Percentiles rank a stretch among this genome's conserved stretches.
These are phyloP conservation scores for Eclectus roratus DNA, from an alignment of 2,113 vertebrate species.

Conservation along the genomic window DNA sequence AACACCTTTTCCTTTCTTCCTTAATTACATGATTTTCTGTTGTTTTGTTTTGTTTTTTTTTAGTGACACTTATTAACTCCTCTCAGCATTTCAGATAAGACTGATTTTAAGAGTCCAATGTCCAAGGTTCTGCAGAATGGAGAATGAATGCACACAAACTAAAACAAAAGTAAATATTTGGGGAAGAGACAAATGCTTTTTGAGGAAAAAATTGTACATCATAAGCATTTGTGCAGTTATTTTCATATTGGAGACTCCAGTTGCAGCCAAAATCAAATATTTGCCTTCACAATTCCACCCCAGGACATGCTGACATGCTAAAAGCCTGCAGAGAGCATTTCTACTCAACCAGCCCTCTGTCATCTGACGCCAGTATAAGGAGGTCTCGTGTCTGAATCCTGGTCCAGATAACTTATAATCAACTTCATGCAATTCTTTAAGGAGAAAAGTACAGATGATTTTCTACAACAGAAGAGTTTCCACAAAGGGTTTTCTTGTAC, in stretches of 20 bases:
- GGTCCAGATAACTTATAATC: not conserved
- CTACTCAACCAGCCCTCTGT: not conserved
- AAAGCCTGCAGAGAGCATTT: not conserved
- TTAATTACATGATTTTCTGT: not conserved
- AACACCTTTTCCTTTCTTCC: not conserved
- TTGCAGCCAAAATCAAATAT: conserved; percentile 27
- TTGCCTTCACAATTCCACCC: not conserved
- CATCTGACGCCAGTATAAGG: not conserved
- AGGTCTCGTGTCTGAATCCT: not conserved
- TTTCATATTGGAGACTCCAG: not conserved
- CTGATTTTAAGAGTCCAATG: not conserved
- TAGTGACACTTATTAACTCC: not conserved
- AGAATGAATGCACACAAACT: not conserved
- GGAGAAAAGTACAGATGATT: not conserved
- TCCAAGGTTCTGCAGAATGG: not conserved
- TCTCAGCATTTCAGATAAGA: not conserved
- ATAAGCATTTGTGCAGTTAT: not conserved
- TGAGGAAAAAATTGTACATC: not conserved
- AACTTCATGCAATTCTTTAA: not conserved
- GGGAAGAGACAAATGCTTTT: not conserved
- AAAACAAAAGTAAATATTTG: conserved; percentile 43
- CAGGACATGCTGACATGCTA: not conserved
- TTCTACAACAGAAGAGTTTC: not conserved
- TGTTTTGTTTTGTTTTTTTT: not conserved
- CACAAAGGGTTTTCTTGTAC: rapidly evolving